Percentiles rank a stretch among this genome's conserved stretches.
phyloP scores from a whole-genome alignment of 2,888 invertebrate species.

The Zele albiditarsus region DNA sequence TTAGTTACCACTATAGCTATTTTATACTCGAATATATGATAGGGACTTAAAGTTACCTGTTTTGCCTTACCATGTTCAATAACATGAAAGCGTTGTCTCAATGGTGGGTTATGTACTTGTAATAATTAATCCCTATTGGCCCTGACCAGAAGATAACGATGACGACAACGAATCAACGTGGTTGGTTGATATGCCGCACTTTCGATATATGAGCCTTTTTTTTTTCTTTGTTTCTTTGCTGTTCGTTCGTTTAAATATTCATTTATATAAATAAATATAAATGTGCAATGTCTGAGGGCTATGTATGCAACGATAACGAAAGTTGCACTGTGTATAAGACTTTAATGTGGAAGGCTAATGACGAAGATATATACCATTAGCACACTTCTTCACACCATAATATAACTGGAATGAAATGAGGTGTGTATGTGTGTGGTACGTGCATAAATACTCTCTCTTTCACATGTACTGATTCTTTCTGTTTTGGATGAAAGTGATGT shows the following conservation, averaged over 20 bases:
- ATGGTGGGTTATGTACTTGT: neutral
- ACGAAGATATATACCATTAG: neutral
- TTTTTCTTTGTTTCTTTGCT: neutral
- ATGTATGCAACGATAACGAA: neutral
- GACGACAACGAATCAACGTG: neutral
- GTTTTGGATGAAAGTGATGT: neutral
- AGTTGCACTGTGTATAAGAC: neutral
- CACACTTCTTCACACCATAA: neutral
- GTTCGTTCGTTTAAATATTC: no score
- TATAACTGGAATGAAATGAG: neutral
- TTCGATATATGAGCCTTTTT: neutral
- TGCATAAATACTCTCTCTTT: neutral
- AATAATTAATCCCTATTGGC: neutral
- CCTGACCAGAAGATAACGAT: neutral
- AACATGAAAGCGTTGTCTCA: neutral
- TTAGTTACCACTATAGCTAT: conserved; percentile 4
- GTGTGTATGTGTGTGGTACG: no score
- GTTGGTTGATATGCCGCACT: neutral
- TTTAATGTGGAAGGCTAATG: neutral
- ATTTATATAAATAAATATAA: neutral
- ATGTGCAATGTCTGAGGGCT: neutral
- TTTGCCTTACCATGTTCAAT: neutral
- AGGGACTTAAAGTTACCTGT: neutral
- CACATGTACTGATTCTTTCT: neutral
- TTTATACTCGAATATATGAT: neutral